Percentiles rank a stretch among this genome's conserved stretches.
phyloP scores from a whole-genome alignment of 1,140 invertebrate genomes.

The Tetramorium alpestre region DNA sequence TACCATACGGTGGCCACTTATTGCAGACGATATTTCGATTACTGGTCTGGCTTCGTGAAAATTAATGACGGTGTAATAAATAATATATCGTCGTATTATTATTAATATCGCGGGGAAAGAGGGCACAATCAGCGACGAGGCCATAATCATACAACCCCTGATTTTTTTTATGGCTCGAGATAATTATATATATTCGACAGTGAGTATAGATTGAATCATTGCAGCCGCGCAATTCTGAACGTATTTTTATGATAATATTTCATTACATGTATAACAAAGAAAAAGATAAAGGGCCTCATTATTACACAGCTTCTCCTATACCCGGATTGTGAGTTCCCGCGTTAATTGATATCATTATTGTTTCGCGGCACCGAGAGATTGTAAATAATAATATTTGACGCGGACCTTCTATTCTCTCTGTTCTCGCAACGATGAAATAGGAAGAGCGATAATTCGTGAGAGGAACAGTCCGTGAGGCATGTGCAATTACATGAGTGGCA shows the following conservation, averaged over 20 bases:
- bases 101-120: conserved; percentile 49
- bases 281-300: not conserved
- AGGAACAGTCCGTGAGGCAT: not conserved
- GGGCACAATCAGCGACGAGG: conserved; percentile 7
- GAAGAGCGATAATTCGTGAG: not conserved
- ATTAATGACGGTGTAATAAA: conserved; percentile 56
- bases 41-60: conserved; percentile 46
- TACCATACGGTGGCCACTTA: conserved; percentile 42
- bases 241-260: conserved; percentile 18
- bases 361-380: too few relatives aligned
- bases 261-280: not conserved
- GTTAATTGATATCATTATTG: conserved; percentile 2
- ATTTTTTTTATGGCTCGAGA: conserved; percentile 31
- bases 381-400: not conserved
- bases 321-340: not conserved
- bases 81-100: conserved; percentile 52
- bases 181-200: conserved; percentile 49
- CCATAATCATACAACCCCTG: conserved; percentile 41
- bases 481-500: conserved; percentile 5
- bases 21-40: conserved; percentile 52
- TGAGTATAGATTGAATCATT: conserved; percentile 5
- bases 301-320: not conserved
- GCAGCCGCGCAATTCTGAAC: conserved; percentile 14
- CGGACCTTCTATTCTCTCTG: too few relatives aligned
- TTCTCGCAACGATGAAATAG: not conserved